These are phyloP conservation scores for Megalopta genalis DNA, from an alignment of 1,140 invertebrate genomes.

Conservation along the genomic window DNA sequence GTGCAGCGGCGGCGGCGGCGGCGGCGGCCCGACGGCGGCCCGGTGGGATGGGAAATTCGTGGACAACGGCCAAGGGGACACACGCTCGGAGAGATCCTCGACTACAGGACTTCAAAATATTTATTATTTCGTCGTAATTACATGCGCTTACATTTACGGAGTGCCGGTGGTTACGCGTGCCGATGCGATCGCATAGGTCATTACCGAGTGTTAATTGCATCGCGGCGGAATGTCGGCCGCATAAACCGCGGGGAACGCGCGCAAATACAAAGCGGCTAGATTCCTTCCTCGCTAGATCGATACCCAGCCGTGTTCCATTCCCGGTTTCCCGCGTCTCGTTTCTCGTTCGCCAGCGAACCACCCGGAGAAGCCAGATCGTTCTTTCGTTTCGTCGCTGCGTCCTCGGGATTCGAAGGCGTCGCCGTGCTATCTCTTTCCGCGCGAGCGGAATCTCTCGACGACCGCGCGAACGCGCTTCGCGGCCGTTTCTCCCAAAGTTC, in stretches of 20 bases:
- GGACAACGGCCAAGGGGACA: too few species aligned
- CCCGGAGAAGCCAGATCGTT: slow-evolving; percentile 7
- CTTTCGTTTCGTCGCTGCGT: background rate
- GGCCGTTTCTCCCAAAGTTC: too few species aligned
- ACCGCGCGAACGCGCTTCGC: too few species aligned
- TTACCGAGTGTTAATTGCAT: slow-evolving; percentile 56
- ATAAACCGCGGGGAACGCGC: slow-evolving; percentile 27
- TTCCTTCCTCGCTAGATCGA: slow-evolving; percentile 27
- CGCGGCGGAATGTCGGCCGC: slow-evolving; percentile 47
- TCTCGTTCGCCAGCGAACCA: background rate
- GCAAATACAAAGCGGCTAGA: slow-evolving; percentile 2
- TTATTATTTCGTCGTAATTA: slow-evolving; percentile 60
- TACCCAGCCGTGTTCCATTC: slow-evolving; percentile 4
- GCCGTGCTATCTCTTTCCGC: too few species aligned
- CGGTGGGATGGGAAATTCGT: too few species aligned
- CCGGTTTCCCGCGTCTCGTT: background rate
- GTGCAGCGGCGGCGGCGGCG: too few species aligned
- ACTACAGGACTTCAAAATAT: slow-evolving; percentile 56
- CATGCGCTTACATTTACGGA: slow-evolving; percentile 42
- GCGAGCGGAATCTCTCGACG: too few species aligned
- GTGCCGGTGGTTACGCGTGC: slow-evolving; percentile 34
- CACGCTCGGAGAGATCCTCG: too few species aligned
- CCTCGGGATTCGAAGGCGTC: background rate
- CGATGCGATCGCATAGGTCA: slow-evolving; percentile 37
- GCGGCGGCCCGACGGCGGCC: too few species aligned